Evolutionary conservation across 2,113 vertebrate species (phyloP).

Genomic region (Nothoprocta perdicaria): DNA sequence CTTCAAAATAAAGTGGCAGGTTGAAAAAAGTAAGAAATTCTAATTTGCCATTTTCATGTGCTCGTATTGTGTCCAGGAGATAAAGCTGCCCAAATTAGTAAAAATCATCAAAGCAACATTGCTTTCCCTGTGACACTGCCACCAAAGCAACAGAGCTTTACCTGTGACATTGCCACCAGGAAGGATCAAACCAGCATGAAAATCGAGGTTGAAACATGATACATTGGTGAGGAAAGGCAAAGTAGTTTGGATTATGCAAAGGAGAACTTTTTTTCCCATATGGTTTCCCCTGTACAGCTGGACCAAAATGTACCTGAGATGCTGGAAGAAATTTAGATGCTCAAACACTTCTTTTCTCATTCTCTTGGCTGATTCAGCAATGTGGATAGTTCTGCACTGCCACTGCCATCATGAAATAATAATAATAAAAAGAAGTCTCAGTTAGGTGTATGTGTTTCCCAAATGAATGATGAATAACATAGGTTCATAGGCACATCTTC

Average conservation of each 20-base stretch:
- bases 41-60: background rate
- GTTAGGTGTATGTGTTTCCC: background rate
- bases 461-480: background rate
- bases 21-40: background rate
- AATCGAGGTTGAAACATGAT: background rate
- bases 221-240: background rate
- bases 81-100: background rate
- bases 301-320: background rate
- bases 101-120: background rate
- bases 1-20: background rate
- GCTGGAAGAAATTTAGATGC: background rate
- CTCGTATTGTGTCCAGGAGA: background rate
- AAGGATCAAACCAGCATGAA: background rate
- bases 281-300: background rate
- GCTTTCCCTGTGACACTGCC: background rate
- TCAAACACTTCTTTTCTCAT: background rate
- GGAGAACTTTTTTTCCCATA: background rate
- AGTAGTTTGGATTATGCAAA: background rate
- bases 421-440: background rate
- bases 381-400: background rate
- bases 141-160: background rate
- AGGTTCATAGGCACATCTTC: background rate
- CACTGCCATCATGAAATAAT: rapidly evolving
- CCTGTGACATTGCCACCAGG: background rate
- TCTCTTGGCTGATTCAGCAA: background rate